Evolutionary conservation across 2,113 vertebrate genomes (phyloP).

Genomic region (Sialia sialis): DNA sequence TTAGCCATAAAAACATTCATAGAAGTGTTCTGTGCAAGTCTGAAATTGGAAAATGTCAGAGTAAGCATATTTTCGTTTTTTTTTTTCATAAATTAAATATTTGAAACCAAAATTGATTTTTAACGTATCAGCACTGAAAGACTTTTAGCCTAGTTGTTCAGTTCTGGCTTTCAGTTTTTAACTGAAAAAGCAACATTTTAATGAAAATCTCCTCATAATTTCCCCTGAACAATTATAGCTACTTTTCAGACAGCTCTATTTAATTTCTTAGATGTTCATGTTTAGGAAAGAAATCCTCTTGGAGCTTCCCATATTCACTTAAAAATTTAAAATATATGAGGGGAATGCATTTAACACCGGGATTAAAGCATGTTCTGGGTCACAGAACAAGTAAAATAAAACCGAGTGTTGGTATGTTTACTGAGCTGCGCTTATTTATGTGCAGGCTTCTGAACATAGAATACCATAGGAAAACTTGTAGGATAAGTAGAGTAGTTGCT

Average conservation of each 20-base stretch:
- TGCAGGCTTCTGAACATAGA: neutral
- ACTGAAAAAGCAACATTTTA: neutral
- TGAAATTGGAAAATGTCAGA: neutral
- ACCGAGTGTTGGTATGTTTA: neutral
- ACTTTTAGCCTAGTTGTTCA: neutral
- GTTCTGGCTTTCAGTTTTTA: neutral
- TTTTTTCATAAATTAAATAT: slow-evolving; percentile 1
- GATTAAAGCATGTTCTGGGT: neutral
- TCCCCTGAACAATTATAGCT: neutral
- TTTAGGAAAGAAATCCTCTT: neutral
- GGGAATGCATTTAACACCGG: neutral
- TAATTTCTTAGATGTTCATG: neutral
- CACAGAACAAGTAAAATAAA: neutral
- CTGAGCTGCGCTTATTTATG: neutral
- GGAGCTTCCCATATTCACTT: neutral
- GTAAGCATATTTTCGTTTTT: neutral
- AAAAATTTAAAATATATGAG: neutral
- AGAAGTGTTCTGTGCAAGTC: neutral
- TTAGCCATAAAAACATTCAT: neutral
- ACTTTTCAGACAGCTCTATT: neutral
- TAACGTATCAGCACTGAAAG: neutral
- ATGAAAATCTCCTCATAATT: neutral
- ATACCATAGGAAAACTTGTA: neutral
- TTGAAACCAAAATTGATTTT: neutral
- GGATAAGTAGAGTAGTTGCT: neutral